phyloP scores from a whole-genome alignment of 2,113 vertebrate genomes.

The Chaetura pelagica region DNA sequence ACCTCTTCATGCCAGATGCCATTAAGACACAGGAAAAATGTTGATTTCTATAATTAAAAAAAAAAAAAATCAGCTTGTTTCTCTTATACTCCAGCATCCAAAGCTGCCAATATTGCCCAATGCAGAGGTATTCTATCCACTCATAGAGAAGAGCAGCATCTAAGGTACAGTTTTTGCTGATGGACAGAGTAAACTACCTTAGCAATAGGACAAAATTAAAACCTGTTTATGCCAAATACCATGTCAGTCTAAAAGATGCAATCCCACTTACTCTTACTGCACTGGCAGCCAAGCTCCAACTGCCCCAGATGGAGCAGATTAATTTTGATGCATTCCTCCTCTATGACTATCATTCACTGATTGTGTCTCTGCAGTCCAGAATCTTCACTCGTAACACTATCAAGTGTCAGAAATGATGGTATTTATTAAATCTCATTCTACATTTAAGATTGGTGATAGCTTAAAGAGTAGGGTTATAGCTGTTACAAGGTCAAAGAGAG shows the following conservation, averaged over 20 bases:
- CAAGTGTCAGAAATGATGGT: not conserved
- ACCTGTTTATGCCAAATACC: not conserved
- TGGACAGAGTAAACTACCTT: not conserved
- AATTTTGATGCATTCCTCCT: slow-evolving; percentile 1
- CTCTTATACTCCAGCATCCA: not conserved
- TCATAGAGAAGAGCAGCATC: not conserved
- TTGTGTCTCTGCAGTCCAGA: not conserved
- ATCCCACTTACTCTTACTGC: not conserved
- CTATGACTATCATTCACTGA: not conserved
- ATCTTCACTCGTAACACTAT: not conserved
- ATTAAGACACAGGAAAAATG: not conserved
- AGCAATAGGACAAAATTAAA: not conserved
- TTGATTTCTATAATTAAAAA: not conserved
- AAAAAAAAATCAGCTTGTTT: not conserved
- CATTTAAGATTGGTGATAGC: not conserved
- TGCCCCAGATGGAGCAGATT: slow-evolving; percentile 41
- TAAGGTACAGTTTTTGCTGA: not conserved
- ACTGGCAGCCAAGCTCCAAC: slow-evolving; percentile 1
- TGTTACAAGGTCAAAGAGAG: not conserved
- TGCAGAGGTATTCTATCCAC: not conserved
- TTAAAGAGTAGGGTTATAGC: not conserved
- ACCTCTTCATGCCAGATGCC: not conserved
- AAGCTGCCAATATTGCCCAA: not conserved
- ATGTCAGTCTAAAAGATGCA: not conserved
- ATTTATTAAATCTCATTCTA: not conserved